Base-by-base conservation (phyloP, 2,797 vertebrate genomes). In the Artibeus jamaicensis region DNA sequence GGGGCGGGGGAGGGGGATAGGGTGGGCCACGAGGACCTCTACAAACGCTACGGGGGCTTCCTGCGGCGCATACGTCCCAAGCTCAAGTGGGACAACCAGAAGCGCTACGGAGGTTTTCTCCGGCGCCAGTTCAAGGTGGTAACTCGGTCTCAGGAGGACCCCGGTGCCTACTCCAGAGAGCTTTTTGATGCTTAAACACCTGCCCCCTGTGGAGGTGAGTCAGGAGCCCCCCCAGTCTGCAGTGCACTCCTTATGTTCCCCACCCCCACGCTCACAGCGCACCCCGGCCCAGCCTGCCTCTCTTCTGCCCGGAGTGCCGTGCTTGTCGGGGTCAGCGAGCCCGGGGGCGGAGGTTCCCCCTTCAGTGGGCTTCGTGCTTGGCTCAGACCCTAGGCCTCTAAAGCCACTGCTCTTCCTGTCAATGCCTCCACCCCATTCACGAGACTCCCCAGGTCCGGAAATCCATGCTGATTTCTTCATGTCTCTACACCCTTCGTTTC, bases 11-110 rank as follows among this genome's bases (percentile, higher is more conserved):
- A 96, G 0, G 93, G 78, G 0, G 94, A 91, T 0, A 76, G 97
- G 95, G 91, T 93, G 94, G 98, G 97, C 91, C 97, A 97, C 11
- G 98, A 98, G 48, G 99, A 99, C 98, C 98, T 99, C 73, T 99
- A 99, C 97, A 99, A 99, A 97, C 99, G 99, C 91, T 99, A 99
- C 3, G 99, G 99, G 0, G 99, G 99, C 76, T 99, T 99, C 98
- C 98, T 99, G 99, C 98, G 99, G 94, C 99, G 99, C 97, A 99
- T 99, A 98, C 99, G 99, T 15, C 99, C 99, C 77, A 99, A 99
- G 98, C 98, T 99, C 84, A 99, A 99, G 97, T 99, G 99, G 99
- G 99, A 99, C 98, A 99, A 99, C 97, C 99, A 99, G 98, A 99
- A 99, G 97, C 98, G 99, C n/a, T 99, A 99, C 7, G 99, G 99